Percentiles rank a stretch among this genome's conserved stretches.
These are phyloP conservation scores for Panzeria rudis DNA, from an alignment of 2,888 invertebrate species.

Conservation along the genomic window DNA sequence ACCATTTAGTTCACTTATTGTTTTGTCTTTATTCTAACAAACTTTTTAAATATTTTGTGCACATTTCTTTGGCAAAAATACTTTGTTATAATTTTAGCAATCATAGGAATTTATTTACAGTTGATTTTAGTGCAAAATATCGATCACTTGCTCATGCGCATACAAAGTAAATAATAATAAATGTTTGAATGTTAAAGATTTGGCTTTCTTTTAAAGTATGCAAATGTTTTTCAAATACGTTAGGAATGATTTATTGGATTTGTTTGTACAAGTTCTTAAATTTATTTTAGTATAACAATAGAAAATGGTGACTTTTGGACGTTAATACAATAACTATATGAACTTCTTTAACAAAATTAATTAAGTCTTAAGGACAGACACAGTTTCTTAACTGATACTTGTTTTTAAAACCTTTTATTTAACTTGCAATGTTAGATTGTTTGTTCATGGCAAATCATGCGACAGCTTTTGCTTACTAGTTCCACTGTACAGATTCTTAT, in stretches of 20 bases:
- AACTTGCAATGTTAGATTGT: too few relatives aligned
- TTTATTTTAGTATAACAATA: background rate
- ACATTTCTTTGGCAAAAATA: background rate
- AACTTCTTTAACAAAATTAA: background rate
- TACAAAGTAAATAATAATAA: slow-evolving; percentile 6
- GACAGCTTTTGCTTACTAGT: too few relatives aligned
- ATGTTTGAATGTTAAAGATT: background rate
- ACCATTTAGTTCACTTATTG: background rate
- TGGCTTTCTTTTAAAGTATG: slow-evolving; percentile 19
- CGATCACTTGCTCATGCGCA: slow-evolving; percentile 24
- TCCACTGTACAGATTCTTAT: too few relatives aligned
- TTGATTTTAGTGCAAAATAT: slow-evolving; percentile 10
- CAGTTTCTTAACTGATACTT: background rate
- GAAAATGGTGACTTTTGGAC: background rate
- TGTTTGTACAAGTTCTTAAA: background rate
- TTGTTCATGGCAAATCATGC: too few relatives aligned
- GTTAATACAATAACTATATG: background rate
- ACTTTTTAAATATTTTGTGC: slow-evolving; percentile 25
- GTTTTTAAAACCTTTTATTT: too few relatives aligned
- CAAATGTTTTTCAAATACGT: slow-evolving; percentile 6
- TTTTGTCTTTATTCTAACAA: background rate
- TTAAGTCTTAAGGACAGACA: background rate
- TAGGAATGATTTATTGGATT: slow-evolving; percentile 10
- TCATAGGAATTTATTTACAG: background rate
- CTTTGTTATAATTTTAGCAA: background rate